These are phyloP conservation scores for Recurvirostra avosetta DNA, from an alignment of 2,113 vertebrate genomes.

Conservation along the genomic window DNA sequence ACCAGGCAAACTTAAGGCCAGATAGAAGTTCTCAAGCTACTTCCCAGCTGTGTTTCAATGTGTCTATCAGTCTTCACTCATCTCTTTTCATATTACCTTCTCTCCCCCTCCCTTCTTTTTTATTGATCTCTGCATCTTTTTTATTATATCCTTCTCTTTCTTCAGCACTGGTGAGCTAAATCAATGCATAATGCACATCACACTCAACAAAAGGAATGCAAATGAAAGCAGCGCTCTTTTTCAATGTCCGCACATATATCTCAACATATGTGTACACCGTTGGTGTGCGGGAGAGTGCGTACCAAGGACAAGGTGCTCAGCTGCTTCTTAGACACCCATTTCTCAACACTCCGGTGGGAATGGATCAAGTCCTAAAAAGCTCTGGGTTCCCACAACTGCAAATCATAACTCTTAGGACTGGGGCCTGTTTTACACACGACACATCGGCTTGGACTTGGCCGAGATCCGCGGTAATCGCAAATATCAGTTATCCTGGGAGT, in stretches of 20 bases:
- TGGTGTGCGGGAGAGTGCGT: constrained; percentile 12
- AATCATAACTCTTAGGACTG: neutral
- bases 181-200: constrained; percentile 63
- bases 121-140: constrained; percentile 65
- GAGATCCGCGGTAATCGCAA: neutral
- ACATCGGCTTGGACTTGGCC: neutral
- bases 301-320: constrained; percentile 56
- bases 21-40: constrained; percentile 17
- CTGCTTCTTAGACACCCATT: constrained; percentile 35
- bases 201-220: constrained; percentile 65
- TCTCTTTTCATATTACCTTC: constrained; percentile 52
- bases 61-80: constrained; percentile 44
- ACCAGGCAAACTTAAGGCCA: neutral
- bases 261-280: neutral
- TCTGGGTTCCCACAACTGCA: neutral
- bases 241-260: constrained; percentile 17
- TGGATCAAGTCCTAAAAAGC: neutral
- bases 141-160: constrained; percentile 56
- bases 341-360: neutral
- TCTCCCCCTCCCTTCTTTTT: constrained; percentile 12
- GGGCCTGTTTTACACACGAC: neutral
- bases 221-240: constrained; percentile 51
- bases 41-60: constrained; percentile 10
- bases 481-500: neutral
- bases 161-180: constrained; percentile 41